A percentile compares a stretch with the other conserved stretches of the same genome.
phyloP scores from a whole-genome alignment of 2,797 vertebrate genomes.

The Anguilla pacifica region DNA sequence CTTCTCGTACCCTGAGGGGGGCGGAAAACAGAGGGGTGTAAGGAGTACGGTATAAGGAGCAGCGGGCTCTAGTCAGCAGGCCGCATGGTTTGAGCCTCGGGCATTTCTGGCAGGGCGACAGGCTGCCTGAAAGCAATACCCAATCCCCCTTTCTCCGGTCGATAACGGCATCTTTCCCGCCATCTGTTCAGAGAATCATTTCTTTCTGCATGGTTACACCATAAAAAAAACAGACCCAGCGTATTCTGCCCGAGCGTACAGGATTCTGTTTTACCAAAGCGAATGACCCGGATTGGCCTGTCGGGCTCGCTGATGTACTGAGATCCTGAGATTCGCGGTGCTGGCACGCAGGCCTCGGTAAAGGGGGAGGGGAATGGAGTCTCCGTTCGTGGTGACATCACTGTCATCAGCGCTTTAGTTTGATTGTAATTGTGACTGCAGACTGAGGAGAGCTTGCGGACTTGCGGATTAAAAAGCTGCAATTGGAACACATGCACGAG shows the following conservation, averaged over 20 bases:
- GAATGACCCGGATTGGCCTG: neutral
- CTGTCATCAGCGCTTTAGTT: neutral
- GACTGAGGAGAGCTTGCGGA: neutral
- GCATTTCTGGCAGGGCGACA: neutral
- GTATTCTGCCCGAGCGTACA: too few relatives aligned
- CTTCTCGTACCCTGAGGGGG: constrained; percentile 89
- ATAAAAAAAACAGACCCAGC: neutral
- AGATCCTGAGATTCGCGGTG: neutral
- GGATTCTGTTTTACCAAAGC: neutral
- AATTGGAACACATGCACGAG: neutral
- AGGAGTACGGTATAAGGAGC: neutral
- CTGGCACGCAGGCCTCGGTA: neutral
- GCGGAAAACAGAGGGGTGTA: neutral
- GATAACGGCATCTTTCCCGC: neutral
- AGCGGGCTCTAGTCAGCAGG: neutral
- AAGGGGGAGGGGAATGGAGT: neutral
- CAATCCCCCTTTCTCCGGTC: neutral
- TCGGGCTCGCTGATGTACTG: neutral
- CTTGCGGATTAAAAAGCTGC: neutral
- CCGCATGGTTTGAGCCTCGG: neutral
- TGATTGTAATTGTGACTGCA: neutral
- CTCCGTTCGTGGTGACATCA: neutral
- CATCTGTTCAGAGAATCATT: neutral
- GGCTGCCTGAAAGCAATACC: neutral
- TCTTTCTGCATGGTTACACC: neutral